phyloP scores from a whole-genome alignment of 1,140 invertebrate species.

The Apolygus lucorum region DNA sequence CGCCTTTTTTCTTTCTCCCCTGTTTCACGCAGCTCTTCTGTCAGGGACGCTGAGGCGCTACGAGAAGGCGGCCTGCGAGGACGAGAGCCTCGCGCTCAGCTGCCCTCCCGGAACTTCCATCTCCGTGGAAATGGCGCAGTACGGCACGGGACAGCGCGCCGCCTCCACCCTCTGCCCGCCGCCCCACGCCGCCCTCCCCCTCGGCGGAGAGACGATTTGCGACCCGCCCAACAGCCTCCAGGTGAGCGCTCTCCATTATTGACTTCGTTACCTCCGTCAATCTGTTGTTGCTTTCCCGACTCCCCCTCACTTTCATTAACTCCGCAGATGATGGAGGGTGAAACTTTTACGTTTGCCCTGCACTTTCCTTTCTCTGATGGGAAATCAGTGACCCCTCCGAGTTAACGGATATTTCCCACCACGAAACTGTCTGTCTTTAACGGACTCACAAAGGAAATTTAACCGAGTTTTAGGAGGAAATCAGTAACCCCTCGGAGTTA shows the following conservation, averaged over 20 bases:
- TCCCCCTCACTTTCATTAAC: no score
- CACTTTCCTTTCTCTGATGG: no score
- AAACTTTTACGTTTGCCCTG: no score
- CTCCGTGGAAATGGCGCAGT: conserved; percentile 70
- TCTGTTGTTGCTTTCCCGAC: no score
- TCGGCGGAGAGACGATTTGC: conserved; percentile 4
- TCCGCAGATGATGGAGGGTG: no score
- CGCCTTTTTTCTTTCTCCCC: neutral
- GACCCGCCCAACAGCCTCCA: conserved; percentile 1
- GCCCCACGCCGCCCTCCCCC: conserved; percentile 29
- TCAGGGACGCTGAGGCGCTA: conserved; percentile 79
- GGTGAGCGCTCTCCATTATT: neutral
- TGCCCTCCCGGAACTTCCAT: conserved; percentile 82
- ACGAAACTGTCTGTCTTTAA: no score
- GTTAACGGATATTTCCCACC: no score
- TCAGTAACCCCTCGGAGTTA: no score
- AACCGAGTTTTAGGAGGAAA: no score
- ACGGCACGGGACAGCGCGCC: conserved; percentile 44
- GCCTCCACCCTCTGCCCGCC: conserved; percentile 33
- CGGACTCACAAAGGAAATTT: no score
- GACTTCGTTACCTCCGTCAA: neutral
- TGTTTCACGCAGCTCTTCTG: conserved; percentile 58
- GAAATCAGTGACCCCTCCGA: no score
- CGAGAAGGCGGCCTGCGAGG: conserved; percentile 78
- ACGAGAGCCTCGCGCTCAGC: conserved; percentile 67